Evolutionary conservation across 2,888 invertebrate genomes (phyloP), one percentile per base, ranked within the genome.

Genomic region (Bursaphelenchus okinawaensis): DNA sequence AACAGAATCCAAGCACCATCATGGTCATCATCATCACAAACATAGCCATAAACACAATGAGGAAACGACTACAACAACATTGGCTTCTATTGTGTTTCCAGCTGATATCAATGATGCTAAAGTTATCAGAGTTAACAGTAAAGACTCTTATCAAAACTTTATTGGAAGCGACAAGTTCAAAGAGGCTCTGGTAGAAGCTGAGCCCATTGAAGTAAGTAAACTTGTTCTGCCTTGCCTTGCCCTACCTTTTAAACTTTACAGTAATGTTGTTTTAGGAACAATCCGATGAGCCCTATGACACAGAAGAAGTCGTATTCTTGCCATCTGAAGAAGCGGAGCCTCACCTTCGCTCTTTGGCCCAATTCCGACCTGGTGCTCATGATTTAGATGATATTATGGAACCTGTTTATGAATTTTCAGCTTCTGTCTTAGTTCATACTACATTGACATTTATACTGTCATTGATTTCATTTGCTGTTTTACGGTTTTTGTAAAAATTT

Each of bases 131-230:
- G 62, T 62, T 12, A 55, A 26, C 58, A 12, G 12, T n/a, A 62
- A 62, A 19, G 22, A 62, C 63, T 16, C 12, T 9, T 62, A 62
- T 51, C 22, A 62, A 22, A 52, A 62, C 50, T 52, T 62, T n/a
- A 20, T 62, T 20, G 62, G 62, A 63, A 62, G 62, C 6, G 24
- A 20, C n/a, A 24, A 62, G 62, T 62, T 62, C 31, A 20, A 23
- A 28, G 12, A 27, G 40, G 60, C 60, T 12, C 8, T 59, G 19
- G 51, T n/a, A n/a, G n/a, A n/a, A n/a, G n/a, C n/a, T n/a, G n/a
- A n/a, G n/a, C n/a, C n/a, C n/a, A n/a, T n/a, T n/a, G n/a, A n/a
- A n/a, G n/a, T n/a, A n/a, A n/a, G n/a, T n/a, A n/a, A n/a, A n/a
- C n/a, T n/a, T n/a, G n/a, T n/a, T n/a, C n/a, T n/a, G n/a, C n/a